Percentiles rank a stretch among this genome's conserved stretches.
These are phyloP conservation scores for Dendrophyllia cribrosa DNA, from an alignment of 64 coral and sea anemone genomes.

Conservation along the genomic window DNA sequence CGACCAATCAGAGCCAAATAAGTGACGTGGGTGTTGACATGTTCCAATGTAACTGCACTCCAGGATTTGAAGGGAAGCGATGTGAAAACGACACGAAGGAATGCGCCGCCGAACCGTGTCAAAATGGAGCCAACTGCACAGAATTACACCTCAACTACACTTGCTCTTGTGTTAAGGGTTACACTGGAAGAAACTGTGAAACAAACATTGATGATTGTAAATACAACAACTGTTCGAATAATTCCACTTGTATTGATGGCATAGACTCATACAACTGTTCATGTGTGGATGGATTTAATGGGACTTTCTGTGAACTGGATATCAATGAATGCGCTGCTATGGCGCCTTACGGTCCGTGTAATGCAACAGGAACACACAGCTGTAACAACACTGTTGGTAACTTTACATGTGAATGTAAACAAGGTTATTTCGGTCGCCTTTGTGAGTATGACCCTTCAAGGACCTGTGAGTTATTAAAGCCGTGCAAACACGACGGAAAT, in stretches of 20 bases:
- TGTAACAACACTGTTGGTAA: constrained; percentile 75
- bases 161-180: constrained; percentile 80
- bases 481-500: constrained; percentile 64
- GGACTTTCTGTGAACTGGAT: constrained; percentile 78
- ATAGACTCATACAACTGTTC: constrained; percentile 78
- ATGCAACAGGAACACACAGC: constrained; percentile 34
- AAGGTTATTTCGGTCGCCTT: constrained; percentile 68
- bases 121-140: constrained; percentile 81
- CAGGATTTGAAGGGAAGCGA: constrained; percentile 80
- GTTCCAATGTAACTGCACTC: constrained; percentile 81
- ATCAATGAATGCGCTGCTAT: constrained; percentile 67
- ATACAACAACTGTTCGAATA: constrained; percentile 75
- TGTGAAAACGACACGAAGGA: constrained; percentile 83
- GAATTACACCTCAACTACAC: constrained; percentile 84
- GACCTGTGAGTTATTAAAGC: constrained; percentile 49
- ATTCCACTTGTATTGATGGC: constrained; percentile 78
- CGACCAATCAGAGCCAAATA: constrained; percentile 44
- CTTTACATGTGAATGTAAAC: constrained; percentile 69
- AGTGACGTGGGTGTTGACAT: constrained; percentile 87
- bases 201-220: constrained; percentile 86
- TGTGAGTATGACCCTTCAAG: constrained; percentile 71
- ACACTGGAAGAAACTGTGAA: constrained; percentile 71
- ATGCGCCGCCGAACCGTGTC: constrained; percentile 73
- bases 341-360: constrained; percentile 21
- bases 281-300: constrained; percentile 79